These are phyloP conservation scores for Sorex fumeus DNA, from an alignment of 2,113 vertebrate species.

Conservation along the genomic window DNA sequence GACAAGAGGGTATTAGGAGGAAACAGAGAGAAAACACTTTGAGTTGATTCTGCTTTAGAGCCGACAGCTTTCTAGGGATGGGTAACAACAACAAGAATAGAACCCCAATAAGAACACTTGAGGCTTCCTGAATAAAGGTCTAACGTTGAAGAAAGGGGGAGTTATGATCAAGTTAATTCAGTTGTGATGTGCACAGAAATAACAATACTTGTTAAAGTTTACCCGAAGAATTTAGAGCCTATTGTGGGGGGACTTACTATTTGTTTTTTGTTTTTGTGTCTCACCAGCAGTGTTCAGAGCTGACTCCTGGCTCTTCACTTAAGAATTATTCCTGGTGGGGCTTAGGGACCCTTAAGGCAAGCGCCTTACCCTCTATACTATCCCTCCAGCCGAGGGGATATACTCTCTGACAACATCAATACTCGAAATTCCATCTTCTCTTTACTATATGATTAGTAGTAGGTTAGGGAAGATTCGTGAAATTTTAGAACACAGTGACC, in stretches of 20 bases:
- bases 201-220: neutral
- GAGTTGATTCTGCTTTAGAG: neutral
- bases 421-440: neutral
- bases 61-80: neutral
- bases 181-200: neutral
- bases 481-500: neutral
- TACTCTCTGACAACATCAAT: neutral
- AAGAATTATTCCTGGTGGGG: too few relatives aligned
- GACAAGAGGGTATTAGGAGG: too few relatives aligned
- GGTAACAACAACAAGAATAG: neutral
- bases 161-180: neutral
- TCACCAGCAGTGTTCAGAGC: too few relatives aligned
- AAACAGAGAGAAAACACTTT: neutral
- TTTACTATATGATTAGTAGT: neutral
- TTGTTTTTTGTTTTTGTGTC: neutral
- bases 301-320: too few relatives aligned
- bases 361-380: too few relatives aligned
- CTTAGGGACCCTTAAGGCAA: too few relatives aligned
- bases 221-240: neutral
- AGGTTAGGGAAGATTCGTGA: constrained; percentile 25
- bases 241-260: neutral
- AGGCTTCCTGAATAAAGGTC: neutral
- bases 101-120: too few relatives aligned
- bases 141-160: neutral
- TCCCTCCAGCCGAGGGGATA: too few relatives aligned